Evolutionary conservation across 2,797 vertebrate genomes (phyloP), one percentile per base, ranked within the genome.

Genomic region (Limosa lapponica): DNA sequence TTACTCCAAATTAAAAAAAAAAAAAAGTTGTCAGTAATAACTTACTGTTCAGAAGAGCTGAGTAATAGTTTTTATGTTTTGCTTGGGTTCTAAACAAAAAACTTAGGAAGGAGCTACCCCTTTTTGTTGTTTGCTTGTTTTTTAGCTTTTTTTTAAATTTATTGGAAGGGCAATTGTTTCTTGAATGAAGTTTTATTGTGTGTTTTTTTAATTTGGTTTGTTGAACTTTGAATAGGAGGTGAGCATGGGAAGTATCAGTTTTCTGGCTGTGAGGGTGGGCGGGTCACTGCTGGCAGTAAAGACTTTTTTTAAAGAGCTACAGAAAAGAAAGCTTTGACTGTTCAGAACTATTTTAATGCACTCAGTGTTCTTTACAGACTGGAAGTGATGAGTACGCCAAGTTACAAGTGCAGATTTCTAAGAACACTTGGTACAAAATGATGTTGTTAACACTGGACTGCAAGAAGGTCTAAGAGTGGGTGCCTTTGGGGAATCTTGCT

Each of bases 281-380:
- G 11, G 51, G 57, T 70, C 87, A 81, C 77, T 90, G 64, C 75
- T 93, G 81, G 39, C 59, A 75, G 78, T 48, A 65, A 82, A 85
- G 48, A 25, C 74, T 39, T 79, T 54, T 43, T 72, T 81, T 61
- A 69, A 90, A 88, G 88, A 74, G 46, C 62, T 89, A 55, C 81
- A 78, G 70, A 93, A 93, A 93, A 94, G 23, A 96, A 93, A 96
- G 90, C 89, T 49, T 77, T 94, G 74, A 95, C 85, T 95, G 81
- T 93, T 93, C 77, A 52, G 82, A 84, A 70, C 44, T 75, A 70
- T 95, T 94, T 92, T 94, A 95, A 95, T 91, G 52, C 32, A 57
- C 64, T 84, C 89, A 77, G n/a, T 86, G 70, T 94, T 91, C 87
- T 66, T 93, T 84, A 57, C 57, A 84, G 44, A 71, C 37, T 93